These are phyloP conservation scores for Carapus acus DNA, from an alignment of 2,797 vertebrate genomes.

Conservation along the genomic window DNA sequence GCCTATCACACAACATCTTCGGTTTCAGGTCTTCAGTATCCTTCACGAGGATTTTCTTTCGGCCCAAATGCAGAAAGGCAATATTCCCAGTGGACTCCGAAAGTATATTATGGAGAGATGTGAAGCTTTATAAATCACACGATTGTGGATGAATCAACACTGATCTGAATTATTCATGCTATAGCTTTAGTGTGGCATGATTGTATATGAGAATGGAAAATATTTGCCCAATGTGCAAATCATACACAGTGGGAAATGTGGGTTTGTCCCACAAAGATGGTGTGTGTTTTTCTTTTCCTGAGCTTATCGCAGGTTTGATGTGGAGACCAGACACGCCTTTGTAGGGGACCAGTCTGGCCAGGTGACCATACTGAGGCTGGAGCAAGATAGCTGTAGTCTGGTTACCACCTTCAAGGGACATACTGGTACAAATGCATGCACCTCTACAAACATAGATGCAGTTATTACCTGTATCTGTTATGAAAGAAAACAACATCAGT, in stretches of 20 bases:
- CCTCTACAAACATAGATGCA: conserved; percentile 6
- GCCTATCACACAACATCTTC: conserved; percentile 83
- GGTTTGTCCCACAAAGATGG: not conserved
- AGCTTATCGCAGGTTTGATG: conserved; percentile 81
- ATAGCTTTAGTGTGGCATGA: too few species aligned
- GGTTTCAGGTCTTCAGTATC: conserved; percentile 97
- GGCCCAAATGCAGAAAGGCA: not conserved
- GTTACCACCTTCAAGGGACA: conserved; percentile 97
- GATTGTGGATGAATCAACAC: too few species aligned
- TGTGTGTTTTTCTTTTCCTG: conserved; percentile 69
- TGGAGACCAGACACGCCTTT: conserved; percentile 95
- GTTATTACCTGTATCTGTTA: too few species aligned
- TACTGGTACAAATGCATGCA: conserved; percentile 76
- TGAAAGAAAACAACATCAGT: too few species aligned
- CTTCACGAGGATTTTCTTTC: too few species aligned
- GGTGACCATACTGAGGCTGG: conserved; percentile 96
- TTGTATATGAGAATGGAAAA: too few species aligned
- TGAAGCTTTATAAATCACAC: too few species aligned
- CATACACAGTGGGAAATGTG: too few species aligned
- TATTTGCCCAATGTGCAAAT: too few species aligned
- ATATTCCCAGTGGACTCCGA: too few species aligned
- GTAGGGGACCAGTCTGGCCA: conserved; percentile 96
- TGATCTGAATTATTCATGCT: too few species aligned
- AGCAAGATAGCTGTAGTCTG: conserved; percentile 91
- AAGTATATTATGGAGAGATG: too few species aligned